These are phyloP conservation scores for Lithobates pipiens DNA, from an alignment of 2,797 vertebrate species.

Conservation along the genomic window DNA sequence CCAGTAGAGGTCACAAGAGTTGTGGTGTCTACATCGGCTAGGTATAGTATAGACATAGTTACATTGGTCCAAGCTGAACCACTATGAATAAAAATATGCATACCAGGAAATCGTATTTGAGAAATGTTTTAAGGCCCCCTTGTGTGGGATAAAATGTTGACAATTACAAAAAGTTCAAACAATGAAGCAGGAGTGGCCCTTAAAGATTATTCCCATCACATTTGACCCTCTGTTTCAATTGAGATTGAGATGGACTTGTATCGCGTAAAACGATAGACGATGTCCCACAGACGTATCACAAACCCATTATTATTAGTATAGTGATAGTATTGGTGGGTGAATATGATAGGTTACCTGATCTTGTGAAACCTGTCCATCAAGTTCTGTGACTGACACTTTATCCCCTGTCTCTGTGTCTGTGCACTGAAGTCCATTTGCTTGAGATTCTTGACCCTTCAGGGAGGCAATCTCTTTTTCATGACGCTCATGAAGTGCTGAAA, in stretches of 20 bases:
- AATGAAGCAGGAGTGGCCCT: not conserved
- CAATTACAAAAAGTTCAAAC: not conserved
- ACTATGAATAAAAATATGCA: too few relatives aligned
- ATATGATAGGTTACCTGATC: constrained; percentile 12
- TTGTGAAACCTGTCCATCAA: not conserved
- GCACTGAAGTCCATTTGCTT: not conserved
- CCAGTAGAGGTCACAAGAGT: too few relatives aligned
- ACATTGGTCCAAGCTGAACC: too few relatives aligned
- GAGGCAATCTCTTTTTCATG: constrained; percentile 72
- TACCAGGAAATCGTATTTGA: too few relatives aligned
- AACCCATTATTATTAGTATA: too few relatives aligned
- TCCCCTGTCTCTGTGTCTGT: not conserved
- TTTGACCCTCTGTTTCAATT: not conserved
- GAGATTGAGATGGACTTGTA: not conserved
- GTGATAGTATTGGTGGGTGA: not conserved
- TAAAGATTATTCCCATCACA: not conserved
- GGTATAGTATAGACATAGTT: too few relatives aligned
- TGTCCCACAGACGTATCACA: not conserved
- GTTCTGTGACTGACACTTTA: not conserved
- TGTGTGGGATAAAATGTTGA: not conserved
- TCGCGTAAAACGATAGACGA: not conserved
- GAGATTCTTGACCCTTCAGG: constrained; percentile 8
- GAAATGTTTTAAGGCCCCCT: too few relatives aligned
- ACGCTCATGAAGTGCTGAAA: constrained; percentile 81
- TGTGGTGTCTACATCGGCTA: too few relatives aligned